Evolutionary conservation across 2,888 invertebrate genomes (phyloP).

Genomic region (Nephrotoma guestfalica): DNA sequence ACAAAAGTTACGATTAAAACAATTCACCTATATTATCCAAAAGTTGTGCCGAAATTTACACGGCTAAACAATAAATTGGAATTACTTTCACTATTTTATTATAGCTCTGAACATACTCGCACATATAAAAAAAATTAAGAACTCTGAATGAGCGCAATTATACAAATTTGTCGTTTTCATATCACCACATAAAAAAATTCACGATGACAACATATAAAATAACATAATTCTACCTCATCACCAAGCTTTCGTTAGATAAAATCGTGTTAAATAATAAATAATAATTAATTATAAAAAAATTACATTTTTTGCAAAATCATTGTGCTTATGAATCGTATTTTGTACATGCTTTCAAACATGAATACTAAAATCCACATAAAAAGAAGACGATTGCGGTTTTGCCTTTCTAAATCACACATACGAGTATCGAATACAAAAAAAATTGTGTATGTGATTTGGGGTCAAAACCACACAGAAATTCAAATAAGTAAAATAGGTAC

Average conservation of each 20-base stretch:
- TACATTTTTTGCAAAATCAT: neutral
- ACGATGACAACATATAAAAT: neutral
- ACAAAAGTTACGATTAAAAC: neutral
- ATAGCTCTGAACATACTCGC: neutral
- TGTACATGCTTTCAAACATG: neutral
- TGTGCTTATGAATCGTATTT: neutral
- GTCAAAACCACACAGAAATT: neutral
- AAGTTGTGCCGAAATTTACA: neutral
- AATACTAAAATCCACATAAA: neutral
- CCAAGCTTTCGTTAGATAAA: neutral
- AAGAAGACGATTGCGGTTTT: neutral
- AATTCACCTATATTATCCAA: neutral
- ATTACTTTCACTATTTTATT: neutral
- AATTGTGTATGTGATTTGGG: neutral
- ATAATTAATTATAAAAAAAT: neutral
- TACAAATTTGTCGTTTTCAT: neutral
- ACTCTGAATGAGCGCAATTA: neutral
- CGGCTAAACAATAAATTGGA: neutral
- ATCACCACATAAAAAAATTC: neutral
- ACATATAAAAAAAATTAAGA: neutral
- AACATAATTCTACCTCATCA: neutral
- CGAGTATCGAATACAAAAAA: neutral
- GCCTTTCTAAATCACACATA: neutral
- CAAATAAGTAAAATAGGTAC: neutral
- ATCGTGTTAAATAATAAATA: neutral